Base-by-base conservation (phyloP, 2,797 vertebrate genomes). In the Neostethus bicornis region DNA sequence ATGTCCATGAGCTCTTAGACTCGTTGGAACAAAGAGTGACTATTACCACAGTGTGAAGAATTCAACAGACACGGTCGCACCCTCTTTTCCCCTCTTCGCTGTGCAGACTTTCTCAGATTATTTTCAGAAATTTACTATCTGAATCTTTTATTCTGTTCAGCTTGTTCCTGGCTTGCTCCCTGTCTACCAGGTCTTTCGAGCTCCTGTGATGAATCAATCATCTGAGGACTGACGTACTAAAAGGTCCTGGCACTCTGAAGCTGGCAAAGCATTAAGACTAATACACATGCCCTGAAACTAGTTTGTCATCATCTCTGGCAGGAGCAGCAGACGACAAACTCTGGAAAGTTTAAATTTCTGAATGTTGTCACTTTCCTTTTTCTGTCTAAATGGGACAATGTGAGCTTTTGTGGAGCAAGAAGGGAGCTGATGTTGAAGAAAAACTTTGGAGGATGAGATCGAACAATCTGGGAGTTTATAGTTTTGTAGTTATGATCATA, bases 271-370 rank as follows among this genome's bases (percentile, higher is more conserved):
- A 59, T 70, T 79, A 59, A 2, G 44, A 48, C 49, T 63, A 78
- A 81, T 81, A 79, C 47, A 64, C 79, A 78, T 84, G 79, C 80
- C 73, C 75, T 66, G 50, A 56, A 66, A 73, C 68, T 37, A 65
- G 61, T 68, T 56, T 7, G 37, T 52, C 63, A 25, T 59, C 63
- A 38, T 47, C 35, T 16, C 41, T 80, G 85, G 86, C 85, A 88
- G 80, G 71, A 87, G 83, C 79, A 73, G 62, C 37, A 34, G 61
- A 65, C 14, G 11, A 32, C 44, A 1, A 74, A 66, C 20, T 37
- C 73, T 86, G 85, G 84, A 89, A 86, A 89, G 32, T 80, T 77
- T 81, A 77, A 71, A 70, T 51, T 48, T 54, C 47, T 48, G 12
- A 54, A 61, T 64, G 75, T 74, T 78, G 75, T 72, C 61, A 57